Evolutionary conservation across 2,797 vertebrate genomes (phyloP), one percentile per base, ranked within the genome.

Genomic region (Eurystomus glaucurus): DNA sequence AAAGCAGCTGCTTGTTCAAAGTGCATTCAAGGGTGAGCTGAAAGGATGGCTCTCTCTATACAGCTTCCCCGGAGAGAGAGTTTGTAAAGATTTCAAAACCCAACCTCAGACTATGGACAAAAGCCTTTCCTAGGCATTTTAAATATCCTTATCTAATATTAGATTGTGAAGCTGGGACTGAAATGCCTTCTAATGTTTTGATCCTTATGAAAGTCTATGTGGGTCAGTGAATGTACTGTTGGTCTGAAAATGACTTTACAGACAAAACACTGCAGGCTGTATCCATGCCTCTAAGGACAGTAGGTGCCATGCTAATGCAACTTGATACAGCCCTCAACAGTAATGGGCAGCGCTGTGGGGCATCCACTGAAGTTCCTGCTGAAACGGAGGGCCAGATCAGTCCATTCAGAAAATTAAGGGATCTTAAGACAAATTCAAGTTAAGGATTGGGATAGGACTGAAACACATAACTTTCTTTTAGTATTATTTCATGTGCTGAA

Each of bases 1-100:
- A 97, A 98, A 97, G 96, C 97, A 98, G 97, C 88, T 96, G 92
- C 96, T 98, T 98, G 94, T 97, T 98, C 97, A 98, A 98, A 98
- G 98, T 98, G 96, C 96, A 98, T 97, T 98, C 97, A 98, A 93
- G 97, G 97, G 97, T 97, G 97, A 98, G 96, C 92, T 98, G 97
- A 98, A 97, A 46, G 87, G 97, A 97, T 94, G 62, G 48, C 61
- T 97, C 96, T 98, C 94, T 94, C 86, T 62, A 55, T 85, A 92
- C 68, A 94, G 85, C 72, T 81, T 96, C 93, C 98, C 88, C 1
- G n/a, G 69, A 97, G 97, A 97, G 93, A 90, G 75, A 93, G 88
- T 96, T 96, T 97, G 90, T 95, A 96, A 95, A 97, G 97, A 97
- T 96, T 96, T 97, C 88, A 97, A 96, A 98, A 90, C 75, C 74